These are phyloP conservation scores for Pheucticus melanocephalus DNA, from an alignment of 2,113 vertebrate species.

Conservation along the genomic window DNA sequence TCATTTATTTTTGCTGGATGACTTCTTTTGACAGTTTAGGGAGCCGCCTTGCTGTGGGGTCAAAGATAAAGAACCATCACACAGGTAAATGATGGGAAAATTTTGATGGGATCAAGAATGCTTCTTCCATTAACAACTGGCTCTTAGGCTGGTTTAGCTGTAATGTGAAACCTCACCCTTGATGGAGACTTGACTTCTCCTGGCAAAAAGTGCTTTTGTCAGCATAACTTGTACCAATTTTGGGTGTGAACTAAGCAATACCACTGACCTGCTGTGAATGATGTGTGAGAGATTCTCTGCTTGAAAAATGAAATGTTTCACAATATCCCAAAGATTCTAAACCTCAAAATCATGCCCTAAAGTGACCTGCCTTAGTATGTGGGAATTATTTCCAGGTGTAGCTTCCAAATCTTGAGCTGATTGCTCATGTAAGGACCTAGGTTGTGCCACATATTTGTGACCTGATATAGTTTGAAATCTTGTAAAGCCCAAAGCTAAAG, in stretches of 20 bases:
- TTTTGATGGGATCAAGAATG: background rate
- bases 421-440: rapidly evolving
- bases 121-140: background rate
- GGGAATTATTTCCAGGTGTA: background rate
- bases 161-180: background rate
- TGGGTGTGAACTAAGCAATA: background rate
- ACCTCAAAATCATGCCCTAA: background rate
- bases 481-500: background rate
- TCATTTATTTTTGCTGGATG: background rate
- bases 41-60: background rate
- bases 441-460: background rate
- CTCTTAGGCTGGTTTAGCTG: background rate
- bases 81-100: background rate
- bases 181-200: background rate
- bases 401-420: background rate
- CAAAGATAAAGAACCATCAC: background rate
- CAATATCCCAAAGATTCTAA: background rate
- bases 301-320: background rate
- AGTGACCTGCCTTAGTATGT: rapidly evolving
- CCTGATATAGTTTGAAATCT: background rate
- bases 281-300: background rate
- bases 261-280: background rate
- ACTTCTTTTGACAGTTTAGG: background rate
- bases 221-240: background rate
- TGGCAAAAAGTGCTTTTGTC: background rate